Evolutionary conservation across 2,888 invertebrate species (phyloP), one percentile per base, ranked within the genome.

Genomic region (Anarsia innoxiella): DNA sequence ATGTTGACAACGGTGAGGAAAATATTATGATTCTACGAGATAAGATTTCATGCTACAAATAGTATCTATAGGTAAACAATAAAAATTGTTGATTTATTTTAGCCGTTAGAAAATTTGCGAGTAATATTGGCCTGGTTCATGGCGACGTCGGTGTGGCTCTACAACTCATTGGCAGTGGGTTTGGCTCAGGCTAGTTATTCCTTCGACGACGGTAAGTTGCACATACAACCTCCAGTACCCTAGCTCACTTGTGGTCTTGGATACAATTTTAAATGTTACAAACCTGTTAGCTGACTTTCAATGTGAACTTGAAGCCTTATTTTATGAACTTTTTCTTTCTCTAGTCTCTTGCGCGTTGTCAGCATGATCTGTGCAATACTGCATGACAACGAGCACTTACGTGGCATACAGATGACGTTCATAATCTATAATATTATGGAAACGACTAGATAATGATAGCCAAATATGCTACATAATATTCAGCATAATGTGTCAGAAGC

Each of bases 101-200:
- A 91, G 91, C 90, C 90, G 0, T 55, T 90, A 15, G 79, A 86
- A 43, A 87, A 90, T 53, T 52, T 91, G 23, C 69, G 87, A 1
- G 73, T 86, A 23, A 53, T 88, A 2, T 57, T 88, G 56, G 83
- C 86, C 45, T 90, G 90, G 89, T 67, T 88, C 39, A 48, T 88
- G 30, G 78, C 87, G 26, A 87, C 88, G 14, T 61, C 88, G 15
- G 58, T 89, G 27, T 88, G 89, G 83, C 68, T 89, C 44, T 85
- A 88, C 65, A 85, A 88, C 57, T 87, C 87, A 28, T 74, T 88
- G 26, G 59, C 85, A 5, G 65, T 86, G 43, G 65, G 74, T 45
- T 74, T 85, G 45, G 75, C 87, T 39, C 82, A 86, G 50, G 79
- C 85, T 9, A 80, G 84, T 43, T 83, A 82, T 50, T 56, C 78